Conservation (phyloP, 1,140 invertebrate genomes). For the Pectinophora gossypiella region DNA sequence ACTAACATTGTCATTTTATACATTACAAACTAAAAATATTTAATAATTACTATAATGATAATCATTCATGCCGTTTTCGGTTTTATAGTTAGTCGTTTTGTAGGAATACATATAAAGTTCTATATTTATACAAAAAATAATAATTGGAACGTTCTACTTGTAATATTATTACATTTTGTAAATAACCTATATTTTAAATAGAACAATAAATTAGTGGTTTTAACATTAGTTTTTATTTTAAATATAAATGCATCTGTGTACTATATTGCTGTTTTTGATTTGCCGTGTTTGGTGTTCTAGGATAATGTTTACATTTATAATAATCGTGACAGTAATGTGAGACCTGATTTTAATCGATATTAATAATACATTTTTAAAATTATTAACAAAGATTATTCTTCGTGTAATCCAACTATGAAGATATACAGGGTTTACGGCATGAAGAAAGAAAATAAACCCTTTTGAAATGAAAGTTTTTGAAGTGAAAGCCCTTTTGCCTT, state of each 20-base stretch:
- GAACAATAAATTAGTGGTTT: not conserved
- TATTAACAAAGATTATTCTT: not conserved
- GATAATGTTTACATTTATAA: conserved; percentile 10
- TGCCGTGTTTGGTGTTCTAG: conserved; percentile 57
- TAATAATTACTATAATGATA: no score
- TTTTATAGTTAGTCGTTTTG: no score
- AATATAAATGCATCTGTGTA: conserved; percentile 38
- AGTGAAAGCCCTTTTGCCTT: not conserved
- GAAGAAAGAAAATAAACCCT: not conserved
- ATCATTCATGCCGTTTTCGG: no score
- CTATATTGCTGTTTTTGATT: conserved; percentile 38
- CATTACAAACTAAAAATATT: no score
- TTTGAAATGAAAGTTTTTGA: not conserved
- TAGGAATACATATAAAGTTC: conserved; percentile 19
- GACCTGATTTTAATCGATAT: conserved; percentile 25
- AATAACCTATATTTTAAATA: conserved; percentile 22
- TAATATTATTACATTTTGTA: conserved; percentile 28
- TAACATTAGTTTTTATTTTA: not conserved
- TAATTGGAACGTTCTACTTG: conserved; percentile 20
- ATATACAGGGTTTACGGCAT: not conserved
- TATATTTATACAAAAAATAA: conserved; percentile 41
- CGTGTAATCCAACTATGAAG: not conserved
- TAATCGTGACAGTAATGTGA: conserved; percentile 20
- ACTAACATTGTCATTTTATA: no score
- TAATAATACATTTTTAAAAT: not conserved